Evolutionary conservation across 2,888 invertebrate genomes (phyloP).

Genomic region (Spodoptera picta): DNA sequence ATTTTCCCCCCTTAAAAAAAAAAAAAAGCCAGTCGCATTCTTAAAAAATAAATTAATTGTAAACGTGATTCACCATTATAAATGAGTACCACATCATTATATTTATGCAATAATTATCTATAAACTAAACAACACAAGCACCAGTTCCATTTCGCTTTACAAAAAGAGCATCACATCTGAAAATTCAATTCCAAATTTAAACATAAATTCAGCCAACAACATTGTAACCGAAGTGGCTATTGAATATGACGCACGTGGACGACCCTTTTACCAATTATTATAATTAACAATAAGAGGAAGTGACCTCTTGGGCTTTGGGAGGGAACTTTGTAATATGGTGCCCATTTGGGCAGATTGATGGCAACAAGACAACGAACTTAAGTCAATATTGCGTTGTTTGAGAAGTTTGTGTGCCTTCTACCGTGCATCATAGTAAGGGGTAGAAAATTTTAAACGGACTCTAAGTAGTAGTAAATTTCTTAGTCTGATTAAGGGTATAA

Average conservation of each 20-base stretch:
- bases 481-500: no score
- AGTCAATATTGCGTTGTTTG: conserved; percentile 74
- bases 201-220: conserved; percentile 46
- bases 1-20: no score
- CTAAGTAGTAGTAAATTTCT: no score
- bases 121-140: no score
- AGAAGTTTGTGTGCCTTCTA: conserved; percentile 66
- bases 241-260: conserved; percentile 66
- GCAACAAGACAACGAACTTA: conserved; percentile 84
- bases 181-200: conserved; percentile 27
- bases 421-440: no score
- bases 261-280: conserved; percentile 83
- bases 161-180: background rate
- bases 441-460: no score
- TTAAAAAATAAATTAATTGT: no score
- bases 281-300: conserved; percentile 87
- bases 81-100: no score
- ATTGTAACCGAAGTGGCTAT: conserved; percentile 68
- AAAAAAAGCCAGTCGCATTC: no score
- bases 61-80: no score
- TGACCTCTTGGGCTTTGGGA: conserved; percentile 83
- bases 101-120: no score
- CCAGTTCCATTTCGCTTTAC: no score
- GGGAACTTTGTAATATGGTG: conserved; percentile 79
- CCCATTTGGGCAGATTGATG: conserved; percentile 85